Evolutionary conservation across 2,113 vertebrate species (phyloP).

Genomic region (Hoplias malabaricus): DNA sequence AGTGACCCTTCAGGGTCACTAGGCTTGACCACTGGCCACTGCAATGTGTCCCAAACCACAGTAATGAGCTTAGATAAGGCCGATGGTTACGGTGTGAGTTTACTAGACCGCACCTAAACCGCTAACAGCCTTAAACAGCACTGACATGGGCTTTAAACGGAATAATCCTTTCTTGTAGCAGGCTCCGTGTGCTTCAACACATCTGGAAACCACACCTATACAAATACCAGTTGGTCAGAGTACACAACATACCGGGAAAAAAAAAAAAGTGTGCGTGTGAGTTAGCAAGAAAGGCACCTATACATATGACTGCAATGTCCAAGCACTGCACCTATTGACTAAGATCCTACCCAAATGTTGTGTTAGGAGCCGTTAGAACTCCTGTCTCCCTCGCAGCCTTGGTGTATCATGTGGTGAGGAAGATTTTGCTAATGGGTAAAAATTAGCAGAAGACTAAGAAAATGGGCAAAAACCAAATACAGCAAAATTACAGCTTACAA

Average conservation of each 20-base stretch:
- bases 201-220: background rate
- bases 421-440: too few relatives aligned
- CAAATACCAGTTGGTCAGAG: background rate
- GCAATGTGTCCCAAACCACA: slow-evolving; percentile 25
- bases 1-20: slow-evolving; percentile 41
- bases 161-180: slow-evolving; percentile 47
- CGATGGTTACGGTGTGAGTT: slow-evolving; percentile 28
- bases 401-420: too few relatives aligned
- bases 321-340: too few relatives aligned
- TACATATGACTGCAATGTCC: too few relatives aligned
- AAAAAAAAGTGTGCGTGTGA: too few relatives aligned
- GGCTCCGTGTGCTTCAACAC: slow-evolving; percentile 25
- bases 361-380: too few relatives aligned
- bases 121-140: slow-evolving; percentile 26
- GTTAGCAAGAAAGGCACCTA: too few relatives aligned
- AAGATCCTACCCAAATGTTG: too few relatives aligned
- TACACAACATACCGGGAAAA: background rate
- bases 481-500: too few relatives aligned
- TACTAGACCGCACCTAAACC: slow-evolving; percentile 40
- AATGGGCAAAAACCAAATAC: background rate
- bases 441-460: too few relatives aligned
- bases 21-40: slow-evolving; percentile 30
- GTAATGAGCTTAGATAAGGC: slow-evolving; percentile 58
- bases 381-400: too few relatives aligned
- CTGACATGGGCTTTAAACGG: slow-evolving; percentile 26